Conservation (phyloP, 2,113 vertebrate genomes). For the Lamprologus callipterus region DNA sequence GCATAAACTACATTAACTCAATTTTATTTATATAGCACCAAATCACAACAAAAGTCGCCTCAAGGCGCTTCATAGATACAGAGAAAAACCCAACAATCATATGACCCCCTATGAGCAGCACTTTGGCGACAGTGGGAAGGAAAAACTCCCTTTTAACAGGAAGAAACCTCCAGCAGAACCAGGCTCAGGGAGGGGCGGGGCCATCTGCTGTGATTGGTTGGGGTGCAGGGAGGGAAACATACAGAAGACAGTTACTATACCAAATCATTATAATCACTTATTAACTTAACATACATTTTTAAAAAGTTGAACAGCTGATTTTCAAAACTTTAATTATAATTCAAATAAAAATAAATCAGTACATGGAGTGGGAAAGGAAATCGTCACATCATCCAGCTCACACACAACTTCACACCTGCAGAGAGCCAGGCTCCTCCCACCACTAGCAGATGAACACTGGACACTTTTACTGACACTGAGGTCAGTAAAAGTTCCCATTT, state of each 20-base stretch:
- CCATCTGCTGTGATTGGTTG: not conserved
- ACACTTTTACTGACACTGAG: not conserved
- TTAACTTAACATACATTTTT: not conserved
- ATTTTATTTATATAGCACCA: not conserved
- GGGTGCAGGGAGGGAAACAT: not conserved
- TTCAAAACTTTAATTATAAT: not conserved
- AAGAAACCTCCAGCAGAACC: accelerated
- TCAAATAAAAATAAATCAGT: not conserved
- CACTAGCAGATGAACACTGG: not conserved
- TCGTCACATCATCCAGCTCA: not conserved
- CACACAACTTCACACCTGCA: not conserved
- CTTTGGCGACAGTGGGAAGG: accelerated
- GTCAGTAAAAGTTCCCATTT: not conserved
- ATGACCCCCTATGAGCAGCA: accelerated
- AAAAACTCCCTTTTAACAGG: not conserved
- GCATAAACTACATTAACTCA: accelerated
- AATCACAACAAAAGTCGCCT: not conserved
- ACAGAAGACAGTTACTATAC: not conserved
- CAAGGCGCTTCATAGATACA: too few species aligned
- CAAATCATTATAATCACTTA: not conserved
- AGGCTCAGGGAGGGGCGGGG: not conserved
- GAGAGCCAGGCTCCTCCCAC: not conserved
- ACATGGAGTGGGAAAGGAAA: accelerated
- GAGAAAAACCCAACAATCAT: not conserved
- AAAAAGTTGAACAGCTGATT: not conserved